Evolutionary conservation across 2,797 vertebrate species (phyloP).

Genomic region (Philypnodon macrostomus): DNA sequence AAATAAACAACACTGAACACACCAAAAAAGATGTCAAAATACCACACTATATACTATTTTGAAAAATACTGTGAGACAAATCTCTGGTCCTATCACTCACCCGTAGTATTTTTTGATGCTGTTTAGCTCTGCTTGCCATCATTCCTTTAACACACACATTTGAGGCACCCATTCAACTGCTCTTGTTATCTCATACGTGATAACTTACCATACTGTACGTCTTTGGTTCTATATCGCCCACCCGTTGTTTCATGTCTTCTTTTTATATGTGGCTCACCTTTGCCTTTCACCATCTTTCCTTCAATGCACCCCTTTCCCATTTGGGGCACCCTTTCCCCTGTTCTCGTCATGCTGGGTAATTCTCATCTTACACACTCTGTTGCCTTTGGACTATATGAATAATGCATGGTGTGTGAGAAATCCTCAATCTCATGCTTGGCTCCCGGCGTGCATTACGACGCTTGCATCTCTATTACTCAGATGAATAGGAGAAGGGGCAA

Average conservation of each 20-base stretch:
- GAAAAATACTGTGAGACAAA: no score
- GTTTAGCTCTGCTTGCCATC: no score
- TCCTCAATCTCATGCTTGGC: constrained; percentile 97
- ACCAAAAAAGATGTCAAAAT: no score
- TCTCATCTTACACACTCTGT: constrained; percentile 99
- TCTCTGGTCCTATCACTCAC: no score
- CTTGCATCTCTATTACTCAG: constrained; percentile 99
- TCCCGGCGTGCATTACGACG: constrained; percentile 93
- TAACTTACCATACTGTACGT: no score
- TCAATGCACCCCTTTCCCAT: constrained; percentile 37
- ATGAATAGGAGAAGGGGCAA: constrained; percentile 94
- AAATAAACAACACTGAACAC: no score
- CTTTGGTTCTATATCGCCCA: no score
- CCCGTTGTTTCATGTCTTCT: constrained; percentile 54
- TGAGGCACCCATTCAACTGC: no score
- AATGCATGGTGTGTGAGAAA: constrained; percentile 94
- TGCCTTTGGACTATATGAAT: constrained; percentile 98
- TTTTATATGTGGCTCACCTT: constrained; percentile 60
- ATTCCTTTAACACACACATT: no score
- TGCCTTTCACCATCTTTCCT: constrained; percentile 48
- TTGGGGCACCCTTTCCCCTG: constrained; percentile 85
- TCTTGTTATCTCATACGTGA: no score
- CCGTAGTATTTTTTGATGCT: no score
- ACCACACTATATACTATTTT: no score
- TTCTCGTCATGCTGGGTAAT: constrained; percentile 98